These are phyloP conservation scores for Strongylocentrotus purpuratus DNA, from an alignment of 35 echinoderm and acorn worm species.

Conservation along the genomic window DNA sequence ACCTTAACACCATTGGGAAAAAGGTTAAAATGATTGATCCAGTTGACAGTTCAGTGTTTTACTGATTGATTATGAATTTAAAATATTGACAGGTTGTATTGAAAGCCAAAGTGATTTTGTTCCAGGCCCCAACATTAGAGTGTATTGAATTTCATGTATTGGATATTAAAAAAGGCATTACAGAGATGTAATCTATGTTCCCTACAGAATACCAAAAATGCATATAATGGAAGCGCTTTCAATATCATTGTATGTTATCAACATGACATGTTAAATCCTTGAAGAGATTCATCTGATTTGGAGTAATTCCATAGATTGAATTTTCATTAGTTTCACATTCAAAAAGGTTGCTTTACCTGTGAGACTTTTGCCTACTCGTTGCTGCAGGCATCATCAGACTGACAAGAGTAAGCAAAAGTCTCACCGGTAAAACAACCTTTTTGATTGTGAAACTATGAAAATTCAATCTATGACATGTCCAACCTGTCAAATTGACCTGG, in stretches of 20 bases:
- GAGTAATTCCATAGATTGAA: too few relatives aligned
- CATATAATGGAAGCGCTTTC: not conserved
- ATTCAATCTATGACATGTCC: not conserved
- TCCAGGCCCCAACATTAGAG: not conserved
- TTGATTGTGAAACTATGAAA: too few relatives aligned
- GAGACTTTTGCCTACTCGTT: too few relatives aligned
- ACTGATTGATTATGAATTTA: not conserved
- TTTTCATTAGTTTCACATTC: too few relatives aligned
- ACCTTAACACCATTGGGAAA: too few relatives aligned
- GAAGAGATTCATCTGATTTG: too few relatives aligned
- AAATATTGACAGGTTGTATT: not conserved
- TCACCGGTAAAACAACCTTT: too few relatives aligned
- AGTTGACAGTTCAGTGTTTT: not conserved
- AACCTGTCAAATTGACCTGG: not conserved
- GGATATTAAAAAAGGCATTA: not conserved
- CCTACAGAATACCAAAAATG: not conserved
- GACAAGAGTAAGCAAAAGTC: too few relatives aligned
- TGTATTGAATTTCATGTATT: not conserved
- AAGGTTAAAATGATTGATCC: too few relatives aligned
- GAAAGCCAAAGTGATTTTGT: not conserved
- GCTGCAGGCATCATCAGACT: too few relatives aligned
- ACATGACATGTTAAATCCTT: too few relatives aligned
- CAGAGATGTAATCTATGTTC: not conserved
- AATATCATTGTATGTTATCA: not conserved
- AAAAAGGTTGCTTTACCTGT: too few relatives aligned